Percentiles rank a stretch among this genome's conserved stretches.
These are phyloP conservation scores for Corbicula japonica DNA, from an alignment of 2,888 invertebrate species.

Conservation along the genomic window DNA sequence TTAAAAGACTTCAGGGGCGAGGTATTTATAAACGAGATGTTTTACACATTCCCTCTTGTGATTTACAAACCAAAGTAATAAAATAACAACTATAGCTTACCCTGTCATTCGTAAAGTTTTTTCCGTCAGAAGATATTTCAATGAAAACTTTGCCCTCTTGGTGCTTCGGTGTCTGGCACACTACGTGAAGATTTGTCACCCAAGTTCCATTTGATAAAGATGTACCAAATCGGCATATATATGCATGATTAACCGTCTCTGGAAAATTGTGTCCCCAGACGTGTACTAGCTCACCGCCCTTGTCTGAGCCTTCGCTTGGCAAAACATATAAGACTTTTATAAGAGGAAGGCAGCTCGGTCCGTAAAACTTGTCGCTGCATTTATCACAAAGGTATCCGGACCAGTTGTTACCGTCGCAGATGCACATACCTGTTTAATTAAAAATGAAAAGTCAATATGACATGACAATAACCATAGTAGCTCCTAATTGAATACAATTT, in stretches of 20 bases:
- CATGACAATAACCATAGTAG: neutral
- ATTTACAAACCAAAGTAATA: neutral
- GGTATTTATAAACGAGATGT: no score
- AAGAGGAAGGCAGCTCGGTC: slow-evolving; percentile 66
- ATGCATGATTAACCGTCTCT: slow-evolving; percentile 45
- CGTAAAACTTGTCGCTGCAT: slow-evolving; percentile 69
- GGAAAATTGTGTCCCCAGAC: slow-evolving; percentile 69
- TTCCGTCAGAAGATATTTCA: slow-evolving; percentile 55
- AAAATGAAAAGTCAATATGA: neutral
- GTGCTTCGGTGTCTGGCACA: slow-evolving; percentile 42
- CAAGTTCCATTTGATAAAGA: slow-evolving; percentile 53
- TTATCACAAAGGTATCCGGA: slow-evolving; percentile 64
- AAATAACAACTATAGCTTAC: slow-evolving; percentile 16
- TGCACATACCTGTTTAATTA: slow-evolving; percentile 55
- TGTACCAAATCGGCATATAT: slow-evolving; percentile 60
- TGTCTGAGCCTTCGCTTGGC: slow-evolving; percentile 62
- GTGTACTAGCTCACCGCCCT: slow-evolving; percentile 53
- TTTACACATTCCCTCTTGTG: no score
- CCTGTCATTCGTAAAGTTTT: slow-evolving; percentile 48
- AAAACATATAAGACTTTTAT: slow-evolving; percentile 48
- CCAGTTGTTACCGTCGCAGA: slow-evolving; percentile 63
- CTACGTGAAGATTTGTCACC: slow-evolving; percentile 49
- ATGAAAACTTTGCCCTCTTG: slow-evolving; percentile 35
- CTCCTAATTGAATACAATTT: neutral
- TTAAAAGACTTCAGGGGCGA: no score